A percentile compares a stretch with the other conserved stretches of the same genome.
These are phyloP conservation scores for Menidia menidia DNA, from an alignment of 2,797 vertebrate genomes.

Conservation along the genomic window DNA sequence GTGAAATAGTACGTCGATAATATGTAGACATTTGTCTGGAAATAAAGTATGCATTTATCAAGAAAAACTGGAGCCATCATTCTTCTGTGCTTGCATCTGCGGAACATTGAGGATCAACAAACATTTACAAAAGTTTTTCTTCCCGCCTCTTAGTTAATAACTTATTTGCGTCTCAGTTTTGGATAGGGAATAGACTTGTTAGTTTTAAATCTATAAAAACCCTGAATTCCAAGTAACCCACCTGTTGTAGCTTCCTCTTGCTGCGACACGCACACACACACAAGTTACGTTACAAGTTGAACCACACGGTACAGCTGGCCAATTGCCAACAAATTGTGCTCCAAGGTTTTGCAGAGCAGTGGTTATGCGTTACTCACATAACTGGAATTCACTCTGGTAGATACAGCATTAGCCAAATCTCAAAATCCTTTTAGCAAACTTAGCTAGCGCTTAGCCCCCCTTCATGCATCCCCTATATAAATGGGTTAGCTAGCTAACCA, in stretches of 20 bases:
- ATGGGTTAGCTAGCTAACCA: background rate
- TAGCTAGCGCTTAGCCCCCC: constrained; percentile 49
- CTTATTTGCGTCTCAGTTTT: too few relatives aligned
- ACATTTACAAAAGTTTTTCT: too few relatives aligned
- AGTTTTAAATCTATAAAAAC: background rate
- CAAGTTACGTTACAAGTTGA: background rate
- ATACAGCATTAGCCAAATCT: constrained; percentile 2
- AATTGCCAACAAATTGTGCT: background rate
- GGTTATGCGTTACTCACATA: background rate
- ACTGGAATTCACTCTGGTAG: background rate
- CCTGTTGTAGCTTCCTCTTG: too few relatives aligned
- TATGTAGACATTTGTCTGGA: too few relatives aligned
- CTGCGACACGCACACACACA: background rate
- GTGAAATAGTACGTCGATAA: background rate
- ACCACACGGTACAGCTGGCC: background rate
- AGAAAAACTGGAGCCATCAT: too few relatives aligned
- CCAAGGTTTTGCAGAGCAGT: background rate
- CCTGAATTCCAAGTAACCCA: background rate
- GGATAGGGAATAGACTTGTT: background rate
- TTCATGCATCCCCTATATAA: background rate
- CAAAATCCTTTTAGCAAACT: constrained; percentile 29
- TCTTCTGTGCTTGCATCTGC: too few relatives aligned
- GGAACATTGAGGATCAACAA: too few relatives aligned
- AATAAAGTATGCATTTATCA: too few relatives aligned
- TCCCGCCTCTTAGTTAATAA: too few relatives aligned